A percentile compares a stretch with the other conserved stretches of the same genome.
These are phyloP conservation scores for Leucoraja erinaceus DNA, from an alignment of 2,113 vertebrate genomes.

Conservation along the genomic window DNA sequence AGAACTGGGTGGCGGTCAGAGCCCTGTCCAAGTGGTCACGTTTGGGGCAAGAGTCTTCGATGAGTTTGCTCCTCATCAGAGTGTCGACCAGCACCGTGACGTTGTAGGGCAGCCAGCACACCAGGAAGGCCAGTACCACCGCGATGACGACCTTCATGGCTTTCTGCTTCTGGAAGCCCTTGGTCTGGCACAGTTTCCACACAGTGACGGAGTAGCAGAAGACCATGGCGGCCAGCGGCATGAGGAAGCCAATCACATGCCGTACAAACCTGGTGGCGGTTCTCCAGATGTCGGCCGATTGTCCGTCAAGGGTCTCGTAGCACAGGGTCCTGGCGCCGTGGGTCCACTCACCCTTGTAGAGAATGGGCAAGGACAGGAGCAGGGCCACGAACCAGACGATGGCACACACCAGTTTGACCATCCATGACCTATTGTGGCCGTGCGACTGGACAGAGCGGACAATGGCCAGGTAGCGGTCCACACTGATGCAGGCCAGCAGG, in stretches of 20 bases:
- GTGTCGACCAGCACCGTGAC: slow-evolving; percentile 52
- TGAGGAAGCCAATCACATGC: slow-evolving; percentile 56
- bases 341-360: slow-evolving; percentile 37
- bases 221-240: slow-evolving; percentile 57
- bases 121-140: slow-evolving; percentile 28
- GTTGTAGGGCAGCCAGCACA: slow-evolving; percentile 62
- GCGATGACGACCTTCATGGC: slow-evolving; percentile 51
- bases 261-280: slow-evolving; percentile 43
- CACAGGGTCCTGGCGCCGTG: background rate
- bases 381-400: slow-evolving; percentile 50
- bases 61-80: slow-evolving; percentile 44
- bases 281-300: slow-evolving; percentile 42
- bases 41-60: slow-evolving; percentile 41
- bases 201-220: slow-evolving; percentile 58
- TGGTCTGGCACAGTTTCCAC: slow-evolving; percentile 50
- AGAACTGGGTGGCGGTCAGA: slow-evolving; percentile 44
- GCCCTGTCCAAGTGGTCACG: slow-evolving; percentile 43
- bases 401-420: slow-evolving; percentile 45
- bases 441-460: slow-evolving; percentile 44
- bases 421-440: slow-evolving; percentile 4
- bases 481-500: slow-evolving; percentile 59
- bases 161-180: slow-evolving; percentile 58
- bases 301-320: slow-evolving; percentile 40
- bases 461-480: slow-evolving; percentile 57
- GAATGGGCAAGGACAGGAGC: slow-evolving; percentile 49